These are phyloP conservation scores for Plagodis dolabraria DNA, from an alignment of 2,888 invertebrate species.

Conservation along the genomic window DNA sequence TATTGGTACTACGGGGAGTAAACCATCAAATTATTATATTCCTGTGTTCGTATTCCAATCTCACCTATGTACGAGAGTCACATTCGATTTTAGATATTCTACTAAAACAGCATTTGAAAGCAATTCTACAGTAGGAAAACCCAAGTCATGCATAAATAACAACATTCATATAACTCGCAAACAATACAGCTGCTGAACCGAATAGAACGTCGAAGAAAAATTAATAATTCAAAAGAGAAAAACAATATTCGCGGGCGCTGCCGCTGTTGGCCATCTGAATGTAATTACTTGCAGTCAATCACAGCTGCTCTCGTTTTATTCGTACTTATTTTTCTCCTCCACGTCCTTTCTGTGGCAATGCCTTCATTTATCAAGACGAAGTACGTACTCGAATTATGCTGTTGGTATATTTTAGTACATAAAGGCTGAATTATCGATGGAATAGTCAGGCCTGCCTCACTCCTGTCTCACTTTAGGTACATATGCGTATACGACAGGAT, in stretches of 20 bases:
- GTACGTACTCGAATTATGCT: not conserved
- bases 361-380: slow-evolving; percentile 11
- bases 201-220: slow-evolving; percentile 25
- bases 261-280: slow-evolving; percentile 22
- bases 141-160: not conserved
- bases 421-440: not conserved
- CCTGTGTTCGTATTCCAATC: too few species aligned
- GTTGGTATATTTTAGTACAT: not conserved
- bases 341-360: slow-evolving; percentile 16
- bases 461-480: too few species aligned
- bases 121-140: not conserved
- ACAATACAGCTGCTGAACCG: slow-evolving; percentile 10
- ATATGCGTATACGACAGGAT: too few species aligned
- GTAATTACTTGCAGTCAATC: slow-evolving; percentile 42
- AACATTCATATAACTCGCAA: slow-evolving; percentile 9
- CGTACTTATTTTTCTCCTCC: slow-evolving; percentile 23
- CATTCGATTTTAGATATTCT: too few species aligned
- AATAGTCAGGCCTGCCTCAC: too few species aligned
- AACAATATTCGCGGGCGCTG: slow-evolving; percentile 25
- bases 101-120: not conserved
- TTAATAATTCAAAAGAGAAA: slow-evolving; percentile 31
- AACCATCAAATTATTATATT: too few species aligned
- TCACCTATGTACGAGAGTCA: too few species aligned
- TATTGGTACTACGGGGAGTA: too few species aligned
- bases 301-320: slow-evolving; percentile 37